Evolutionary conservation across 2,113 vertebrate species (phyloP).

Genomic region (Chlorodrepanis virens): DNA sequence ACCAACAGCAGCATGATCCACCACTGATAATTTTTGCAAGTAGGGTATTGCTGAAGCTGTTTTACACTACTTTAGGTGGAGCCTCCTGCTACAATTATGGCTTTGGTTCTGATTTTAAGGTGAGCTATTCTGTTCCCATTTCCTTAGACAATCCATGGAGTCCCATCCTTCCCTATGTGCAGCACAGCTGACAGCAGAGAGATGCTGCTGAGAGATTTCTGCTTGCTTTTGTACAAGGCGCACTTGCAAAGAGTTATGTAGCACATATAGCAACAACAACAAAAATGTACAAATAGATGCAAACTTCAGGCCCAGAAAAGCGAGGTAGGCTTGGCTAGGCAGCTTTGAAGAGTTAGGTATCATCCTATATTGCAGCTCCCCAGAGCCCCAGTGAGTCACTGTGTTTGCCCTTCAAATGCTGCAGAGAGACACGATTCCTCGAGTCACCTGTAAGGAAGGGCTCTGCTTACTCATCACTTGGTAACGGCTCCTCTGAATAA

Average conservation of each 20-base stretch:
- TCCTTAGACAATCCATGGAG: not conserved
- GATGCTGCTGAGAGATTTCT: not conserved
- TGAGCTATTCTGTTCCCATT: not conserved
- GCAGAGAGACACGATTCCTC: not conserved
- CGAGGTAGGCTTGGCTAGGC: not conserved
- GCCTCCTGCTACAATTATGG: not conserved
- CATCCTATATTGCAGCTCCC: not conserved
- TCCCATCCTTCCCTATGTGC: not conserved
- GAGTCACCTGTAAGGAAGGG: not conserved
- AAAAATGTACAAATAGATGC: not conserved
- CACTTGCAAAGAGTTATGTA: not conserved
- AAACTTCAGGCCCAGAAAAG: not conserved
- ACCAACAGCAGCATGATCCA: not conserved
- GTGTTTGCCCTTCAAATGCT: not conserved
- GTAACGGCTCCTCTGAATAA: not conserved
- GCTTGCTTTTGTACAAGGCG: not conserved
- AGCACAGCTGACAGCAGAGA: not conserved
- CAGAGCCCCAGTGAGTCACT: not conserved
- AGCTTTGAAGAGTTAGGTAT: not conserved
- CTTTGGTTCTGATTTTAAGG: not conserved
- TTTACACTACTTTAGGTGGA: not conserved
- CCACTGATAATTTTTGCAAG: not conserved
- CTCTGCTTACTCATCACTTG: not conserved
- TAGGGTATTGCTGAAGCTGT: not conserved
- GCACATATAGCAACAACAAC: not conserved